These are phyloP conservation scores for Champsocephalus gunnari DNA, from an alignment of 2,797 vertebrate species.

Conservation along the genomic window DNA sequence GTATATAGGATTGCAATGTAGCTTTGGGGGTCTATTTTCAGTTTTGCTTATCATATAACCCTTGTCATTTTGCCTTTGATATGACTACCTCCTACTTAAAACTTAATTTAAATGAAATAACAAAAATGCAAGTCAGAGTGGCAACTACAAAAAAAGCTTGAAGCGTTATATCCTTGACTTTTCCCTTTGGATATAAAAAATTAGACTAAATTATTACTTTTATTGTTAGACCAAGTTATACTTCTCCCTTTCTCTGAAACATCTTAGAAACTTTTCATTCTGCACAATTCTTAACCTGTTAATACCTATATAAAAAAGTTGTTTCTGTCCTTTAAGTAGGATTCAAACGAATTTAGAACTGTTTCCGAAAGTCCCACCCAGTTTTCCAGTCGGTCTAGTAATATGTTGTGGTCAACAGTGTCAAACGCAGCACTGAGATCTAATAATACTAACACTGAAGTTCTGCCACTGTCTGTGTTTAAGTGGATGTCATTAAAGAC, in stretches of 20 bases:
- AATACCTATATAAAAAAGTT: no score
- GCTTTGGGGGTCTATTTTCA: slow-evolving; percentile 1
- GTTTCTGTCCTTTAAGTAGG: no score
- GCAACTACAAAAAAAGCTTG: not conserved
- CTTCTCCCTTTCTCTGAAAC: not conserved
- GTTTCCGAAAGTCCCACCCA: no score
- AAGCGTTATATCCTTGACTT: not conserved
- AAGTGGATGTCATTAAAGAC: no score
- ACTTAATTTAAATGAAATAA: not conserved
- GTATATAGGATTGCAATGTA: not conserved
- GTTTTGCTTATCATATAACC: not conserved
- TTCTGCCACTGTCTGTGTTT: no score
- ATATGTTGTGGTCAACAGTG: no score
- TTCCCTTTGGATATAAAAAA: not conserved
- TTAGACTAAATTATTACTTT: not conserved
- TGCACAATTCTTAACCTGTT: not conserved
- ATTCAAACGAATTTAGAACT: no score
- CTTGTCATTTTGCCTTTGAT: not conserved
- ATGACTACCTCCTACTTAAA: not conserved
- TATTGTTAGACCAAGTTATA: not conserved
- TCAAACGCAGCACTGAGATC: no score
- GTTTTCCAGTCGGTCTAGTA: no score
- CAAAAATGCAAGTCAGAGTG: not conserved
- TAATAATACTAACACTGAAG: no score
- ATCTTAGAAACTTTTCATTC: not conserved